phyloP scores from a whole-genome alignment of 2,888 invertebrate genomes.

The Drosophila buzzatii region DNA sequence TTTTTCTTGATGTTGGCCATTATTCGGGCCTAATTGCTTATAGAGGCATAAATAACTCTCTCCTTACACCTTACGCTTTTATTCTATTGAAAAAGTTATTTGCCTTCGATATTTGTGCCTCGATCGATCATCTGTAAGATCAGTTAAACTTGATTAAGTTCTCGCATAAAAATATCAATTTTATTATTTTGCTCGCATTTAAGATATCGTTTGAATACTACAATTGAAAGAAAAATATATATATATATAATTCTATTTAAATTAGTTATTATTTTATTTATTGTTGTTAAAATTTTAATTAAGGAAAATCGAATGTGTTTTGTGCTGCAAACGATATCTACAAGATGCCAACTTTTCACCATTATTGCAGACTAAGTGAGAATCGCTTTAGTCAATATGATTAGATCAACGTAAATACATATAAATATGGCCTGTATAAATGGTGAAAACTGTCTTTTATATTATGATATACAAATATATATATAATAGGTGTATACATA shows the following conservation, averaged over 20 bases:
- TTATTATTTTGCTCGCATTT: conserved; percentile 11
- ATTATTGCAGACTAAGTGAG: conserved; percentile 60
- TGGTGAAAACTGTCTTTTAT: conserved; percentile 39
- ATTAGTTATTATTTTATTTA: neutral
- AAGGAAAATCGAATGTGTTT: conserved; percentile 9
- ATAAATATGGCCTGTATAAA: conserved; percentile 57
- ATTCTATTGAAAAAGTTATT: neutral
- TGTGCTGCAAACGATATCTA: conserved; percentile 39
- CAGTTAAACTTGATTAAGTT: conserved; percentile 19
- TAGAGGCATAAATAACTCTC: conserved; percentile 44
- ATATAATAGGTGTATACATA: neutral
- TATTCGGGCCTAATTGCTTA: conserved; percentile 45
- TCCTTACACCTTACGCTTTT: neutral
- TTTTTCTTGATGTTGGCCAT: conserved; percentile 45
- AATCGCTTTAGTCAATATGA: conserved; percentile 55
- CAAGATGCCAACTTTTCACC: conserved; percentile 43
- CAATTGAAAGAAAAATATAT: conserved; percentile 3
- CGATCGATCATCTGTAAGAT: conserved; percentile 23
- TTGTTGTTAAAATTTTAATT: neutral
- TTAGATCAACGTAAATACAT: conserved; percentile 60
- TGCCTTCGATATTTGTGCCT: conserved; percentile 20
- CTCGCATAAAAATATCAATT: neutral
- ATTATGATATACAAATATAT: neutral
- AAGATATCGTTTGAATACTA: conserved; percentile 25
- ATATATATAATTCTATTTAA: neutral